A percentile compares a stretch with the other conserved stretches of the same genome.
Evolutionary conservation across 2,797 vertebrate species (phyloP).

Genomic region (Tamandua tetradactyla): DNA sequence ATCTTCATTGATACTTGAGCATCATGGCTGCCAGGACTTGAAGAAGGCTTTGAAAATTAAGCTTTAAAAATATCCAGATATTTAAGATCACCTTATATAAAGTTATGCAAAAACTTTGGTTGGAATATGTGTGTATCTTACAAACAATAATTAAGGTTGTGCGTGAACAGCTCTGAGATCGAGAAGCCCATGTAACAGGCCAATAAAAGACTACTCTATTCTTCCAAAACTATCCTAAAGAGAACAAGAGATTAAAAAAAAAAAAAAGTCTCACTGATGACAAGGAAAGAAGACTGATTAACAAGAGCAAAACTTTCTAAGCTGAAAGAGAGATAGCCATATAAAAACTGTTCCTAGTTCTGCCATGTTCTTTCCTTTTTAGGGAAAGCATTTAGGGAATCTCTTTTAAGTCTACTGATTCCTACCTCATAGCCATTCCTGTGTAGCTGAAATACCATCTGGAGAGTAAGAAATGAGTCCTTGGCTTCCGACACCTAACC

Average conservation of each 20-base stretch:
- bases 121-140: background rate
- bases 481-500: background rate
- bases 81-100: background rate
- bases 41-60: background rate
- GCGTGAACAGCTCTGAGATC: background rate
- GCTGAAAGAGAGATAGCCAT: background rate
- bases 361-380: background rate
- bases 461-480: background rate
- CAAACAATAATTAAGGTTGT: background rate
- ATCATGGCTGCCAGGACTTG: background rate
- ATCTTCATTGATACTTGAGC: background rate
- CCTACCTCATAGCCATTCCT: background rate
- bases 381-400: background rate
- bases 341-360: background rate
- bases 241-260: background rate
- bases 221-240: background rate
- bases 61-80: background rate
- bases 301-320: background rate
- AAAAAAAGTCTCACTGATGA: background rate
- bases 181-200: background rate
- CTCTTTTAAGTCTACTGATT: background rate
- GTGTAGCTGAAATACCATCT: background rate
- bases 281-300: background rate
- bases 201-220: background rate
- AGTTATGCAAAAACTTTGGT: background rate